Base-by-base conservation (phyloP, 2,888 invertebrate species). In the Ophraella communa region DNA sequence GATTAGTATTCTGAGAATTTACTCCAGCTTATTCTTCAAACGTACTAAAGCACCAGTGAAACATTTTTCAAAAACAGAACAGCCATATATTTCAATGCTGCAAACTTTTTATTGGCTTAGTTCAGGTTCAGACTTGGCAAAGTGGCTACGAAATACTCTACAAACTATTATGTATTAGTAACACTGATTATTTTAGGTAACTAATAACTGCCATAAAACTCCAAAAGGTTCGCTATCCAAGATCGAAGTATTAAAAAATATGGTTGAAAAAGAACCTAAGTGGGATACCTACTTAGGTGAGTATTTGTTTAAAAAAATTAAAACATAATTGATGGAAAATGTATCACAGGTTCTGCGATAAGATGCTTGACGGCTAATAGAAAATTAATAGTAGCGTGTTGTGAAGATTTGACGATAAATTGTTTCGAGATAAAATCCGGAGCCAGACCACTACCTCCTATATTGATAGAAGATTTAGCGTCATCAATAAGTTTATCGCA, bases 241-340 rank as follows among this genome's bases (percentile, higher is more conserved):
- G 74, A 83, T 85, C 72, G 89, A 87, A 80, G 84, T 83, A 69
- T 85, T 82, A 64, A 87, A 85, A 76, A 86, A 84, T 72, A 84
- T 81, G 0, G 84, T 83, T 0, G 85, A 85, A n/a, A 85, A 84
- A 60, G 88, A 88, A 65, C 87, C 87, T 1, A 83, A 88, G 0
- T 91, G 91, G 91, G 90, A 91, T 72, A 88, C 88, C 3, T 90
- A 88, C 76, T 82, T 90, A 73, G 89, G 89, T 88, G 78, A 67
- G 52, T 42, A 57, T 47, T 14, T 44, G 24, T 24, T 33, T n/a
- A n/a, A n/a, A n/a, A n/a, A n/a, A n/a, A n/a, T n/a, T n/a, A n/a
- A n/a, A n/a, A n/a, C n/a, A n/a, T n/a, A n/a, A 11, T 39, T 55
- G n/a, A 10, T 2, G 4, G 10, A 33, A 39, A 5, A 20, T n/a